A percentile compares a stretch with the other conserved stretches of the same genome.
Conservation (phyloP, 2,797 vertebrate genomes). For the Lophotriccus pileatus region DNA sequence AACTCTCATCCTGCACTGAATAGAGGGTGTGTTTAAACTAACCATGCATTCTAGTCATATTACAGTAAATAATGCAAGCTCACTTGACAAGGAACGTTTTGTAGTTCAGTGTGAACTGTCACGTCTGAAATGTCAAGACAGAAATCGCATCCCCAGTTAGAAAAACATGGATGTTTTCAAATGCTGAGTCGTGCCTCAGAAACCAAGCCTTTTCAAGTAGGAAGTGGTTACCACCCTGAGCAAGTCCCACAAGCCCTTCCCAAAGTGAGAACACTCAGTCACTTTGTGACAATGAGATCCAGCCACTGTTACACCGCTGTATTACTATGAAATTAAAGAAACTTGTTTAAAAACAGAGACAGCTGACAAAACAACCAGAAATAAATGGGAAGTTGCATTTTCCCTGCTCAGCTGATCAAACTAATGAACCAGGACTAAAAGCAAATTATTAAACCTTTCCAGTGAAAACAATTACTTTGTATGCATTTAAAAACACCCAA, state of each 20-base stretch:
- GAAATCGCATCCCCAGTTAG: neutral
- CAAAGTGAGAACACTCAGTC: neutral
- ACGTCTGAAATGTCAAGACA: neutral
- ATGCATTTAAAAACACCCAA: neutral
- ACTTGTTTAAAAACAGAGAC: neutral
- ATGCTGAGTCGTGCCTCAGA: neutral
- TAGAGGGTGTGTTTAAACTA: neutral
- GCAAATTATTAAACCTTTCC: neutral
- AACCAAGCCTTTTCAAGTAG: neutral
- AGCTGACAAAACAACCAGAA: neutral
- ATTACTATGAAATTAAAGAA: neutral
- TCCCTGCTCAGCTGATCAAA: neutral
- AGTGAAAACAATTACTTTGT: neutral
- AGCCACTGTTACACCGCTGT: neutral
- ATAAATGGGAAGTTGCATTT: neutral
- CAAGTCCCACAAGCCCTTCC: neutral
- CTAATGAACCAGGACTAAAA: neutral
- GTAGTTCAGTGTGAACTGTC: neutral
- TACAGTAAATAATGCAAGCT: neutral
- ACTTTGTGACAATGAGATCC: neutral
- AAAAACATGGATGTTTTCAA: neutral
- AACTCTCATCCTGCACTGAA: neutral
- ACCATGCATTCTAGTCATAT: neutral
- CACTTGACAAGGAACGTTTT: neutral
- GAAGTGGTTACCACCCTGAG: neutral